Percentiles rank a stretch among this genome's conserved stretches.
Conservation (phyloP, 2,888 invertebrate genomes). For the Nesidiocoris tenuis region DNA sequence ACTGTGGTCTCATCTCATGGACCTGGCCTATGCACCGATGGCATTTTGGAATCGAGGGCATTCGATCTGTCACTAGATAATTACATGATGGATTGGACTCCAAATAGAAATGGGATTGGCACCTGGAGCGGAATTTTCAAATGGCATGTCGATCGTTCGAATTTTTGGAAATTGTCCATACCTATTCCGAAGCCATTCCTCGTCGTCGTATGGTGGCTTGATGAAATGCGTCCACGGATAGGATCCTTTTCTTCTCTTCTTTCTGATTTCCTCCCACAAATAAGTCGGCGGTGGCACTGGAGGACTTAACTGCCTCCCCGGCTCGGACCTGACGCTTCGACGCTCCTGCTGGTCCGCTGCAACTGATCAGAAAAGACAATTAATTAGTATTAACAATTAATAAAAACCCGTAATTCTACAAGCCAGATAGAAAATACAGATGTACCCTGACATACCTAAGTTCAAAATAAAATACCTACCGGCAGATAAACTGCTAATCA, state of each 20-base stretch:
- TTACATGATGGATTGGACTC: neutral
- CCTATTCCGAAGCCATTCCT: slow-evolving; percentile 53
- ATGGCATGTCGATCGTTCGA: too few species aligned
- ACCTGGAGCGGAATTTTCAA: too few species aligned
- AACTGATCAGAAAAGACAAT: too few species aligned
- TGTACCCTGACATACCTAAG: too few species aligned
- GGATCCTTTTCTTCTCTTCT: slow-evolving; percentile 69
- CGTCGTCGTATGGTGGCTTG: slow-evolving; percentile 62
- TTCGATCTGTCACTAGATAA: neutral
- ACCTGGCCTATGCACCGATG: too few species aligned
- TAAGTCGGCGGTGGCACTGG: slow-evolving; percentile 74
- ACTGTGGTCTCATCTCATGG: neutral
- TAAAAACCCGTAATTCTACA: too few species aligned
- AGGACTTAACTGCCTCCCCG: slow-evolving; percentile 54
- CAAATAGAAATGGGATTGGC: too few species aligned
- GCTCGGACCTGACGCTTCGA: slow-evolving; percentile 26
- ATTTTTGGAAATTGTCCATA: too few species aligned
- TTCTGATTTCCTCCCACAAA: slow-evolving; percentile 75
- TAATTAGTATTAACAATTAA: too few species aligned
- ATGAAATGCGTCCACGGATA: slow-evolving; percentile 80
- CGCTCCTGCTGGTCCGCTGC: neutral
- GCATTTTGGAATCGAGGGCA: neutral
- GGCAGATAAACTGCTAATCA: too few species aligned
- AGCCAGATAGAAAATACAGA: too few species aligned
- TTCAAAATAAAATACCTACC: too few species aligned